Conservation (phyloP, 2,888 invertebrate genomes). For the Apodemia duryi region DNA sequence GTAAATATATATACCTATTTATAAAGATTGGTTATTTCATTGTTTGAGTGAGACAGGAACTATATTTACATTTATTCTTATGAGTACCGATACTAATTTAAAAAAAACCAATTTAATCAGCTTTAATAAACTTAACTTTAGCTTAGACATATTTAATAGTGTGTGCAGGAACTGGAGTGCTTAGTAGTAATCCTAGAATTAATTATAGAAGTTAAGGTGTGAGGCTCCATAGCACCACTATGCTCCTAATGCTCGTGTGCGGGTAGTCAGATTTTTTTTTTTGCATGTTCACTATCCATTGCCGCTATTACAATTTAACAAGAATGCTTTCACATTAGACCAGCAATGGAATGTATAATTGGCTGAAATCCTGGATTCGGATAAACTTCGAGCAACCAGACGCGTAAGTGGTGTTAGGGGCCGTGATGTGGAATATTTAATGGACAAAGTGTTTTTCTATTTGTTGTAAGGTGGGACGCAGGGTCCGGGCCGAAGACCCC, state of each 20-base stretch:
- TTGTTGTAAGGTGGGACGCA: conserved; percentile 78
- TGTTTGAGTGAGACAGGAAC: conserved; percentile 3
- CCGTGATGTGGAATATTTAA: conserved; percentile 58
- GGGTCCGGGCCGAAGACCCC: conserved; percentile 77
- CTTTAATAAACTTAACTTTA: too few relatives aligned
- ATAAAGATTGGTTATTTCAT: background rate
- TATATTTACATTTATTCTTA: background rate
- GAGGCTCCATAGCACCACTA: conserved; percentile 76
- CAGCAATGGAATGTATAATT: conserved; percentile 30
- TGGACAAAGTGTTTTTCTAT: conserved; percentile 69
- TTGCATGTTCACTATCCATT: conserved; percentile 45
- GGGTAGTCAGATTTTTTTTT: conserved; percentile 42
- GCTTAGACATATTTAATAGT: background rate
- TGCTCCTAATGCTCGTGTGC: conserved; percentile 66
- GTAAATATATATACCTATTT: too few relatives aligned
- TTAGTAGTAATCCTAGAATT: conserved; percentile 27
- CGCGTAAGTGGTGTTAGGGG: conserved; percentile 77
- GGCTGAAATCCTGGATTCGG: conserved; percentile 27
- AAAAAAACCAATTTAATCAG: background rate
- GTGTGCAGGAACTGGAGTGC: background rate
- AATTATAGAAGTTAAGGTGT: conserved; percentile 41
- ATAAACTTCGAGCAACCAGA: conserved; percentile 61
- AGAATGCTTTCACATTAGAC: conserved; percentile 18
- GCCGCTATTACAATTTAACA: conserved; percentile 33
- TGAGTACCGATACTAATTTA: too few relatives aligned